Evolutionary conservation across 2,888 invertebrate genomes (phyloP).

Genomic region (Caenorhabditis sp.): DNA sequence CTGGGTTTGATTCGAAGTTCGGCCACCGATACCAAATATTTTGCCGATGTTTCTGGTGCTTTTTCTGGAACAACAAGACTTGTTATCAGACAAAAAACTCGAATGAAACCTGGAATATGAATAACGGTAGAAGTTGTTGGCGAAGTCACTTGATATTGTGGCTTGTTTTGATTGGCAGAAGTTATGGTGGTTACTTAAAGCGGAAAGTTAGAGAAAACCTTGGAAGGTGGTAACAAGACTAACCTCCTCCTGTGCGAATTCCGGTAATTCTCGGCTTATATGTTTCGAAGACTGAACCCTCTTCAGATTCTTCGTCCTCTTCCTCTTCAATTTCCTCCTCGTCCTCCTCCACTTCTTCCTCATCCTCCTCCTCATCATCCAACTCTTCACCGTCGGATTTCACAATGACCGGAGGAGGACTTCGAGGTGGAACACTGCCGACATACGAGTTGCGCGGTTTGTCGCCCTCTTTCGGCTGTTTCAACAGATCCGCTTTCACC

Average conservation of each 20-base stretch:
- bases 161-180: slow-evolving; percentile 32
- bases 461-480: slow-evolving; percentile 38
- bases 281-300: slow-evolving; percentile 47
- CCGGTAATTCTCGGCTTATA: slow-evolving; percentile 40
- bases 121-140: slow-evolving; percentile 33
- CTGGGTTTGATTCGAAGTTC: slow-evolving; percentile 40
- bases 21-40: slow-evolving; percentile 52
- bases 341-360: slow-evolving; percentile 54
- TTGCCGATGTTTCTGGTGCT: slow-evolving; percentile 36
- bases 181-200: slow-evolving; percentile 2
- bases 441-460: slow-evolving; percentile 39
- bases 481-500: slow-evolving; percentile 35
- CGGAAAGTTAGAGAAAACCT: not conserved
- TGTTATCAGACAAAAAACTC: no score
- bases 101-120: slow-evolving; percentile 37
- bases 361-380: slow-evolving; percentile 63
- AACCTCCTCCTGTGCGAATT: slow-evolving; percentile 47
- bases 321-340: slow-evolving; percentile 31
- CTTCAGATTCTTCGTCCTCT: slow-evolving; percentile 36
- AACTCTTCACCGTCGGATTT: slow-evolving; percentile 55
- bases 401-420: slow-evolving; percentile 53
- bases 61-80: slow-evolving; percentile 51
- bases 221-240: slow-evolving; percentile 7
- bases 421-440: slow-evolving; percentile 59
- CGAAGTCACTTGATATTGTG: slow-evolving; percentile 32